Percentiles rank a stretch among this genome's conserved stretches.
Conservation (phyloP, 2,113 vertebrate species). For the Nyctibius bracteatus region DNA sequence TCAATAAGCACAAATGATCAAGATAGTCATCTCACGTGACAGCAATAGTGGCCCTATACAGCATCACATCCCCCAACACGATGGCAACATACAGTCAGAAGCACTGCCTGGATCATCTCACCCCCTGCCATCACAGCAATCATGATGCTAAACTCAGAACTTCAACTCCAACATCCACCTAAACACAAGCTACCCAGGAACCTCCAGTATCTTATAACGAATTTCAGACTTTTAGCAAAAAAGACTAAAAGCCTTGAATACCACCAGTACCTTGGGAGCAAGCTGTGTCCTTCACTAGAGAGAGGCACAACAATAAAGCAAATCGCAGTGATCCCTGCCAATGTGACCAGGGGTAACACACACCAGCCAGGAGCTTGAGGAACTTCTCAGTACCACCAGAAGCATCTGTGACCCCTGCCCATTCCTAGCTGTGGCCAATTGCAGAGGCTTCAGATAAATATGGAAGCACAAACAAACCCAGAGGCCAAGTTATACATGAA, state of each 20-base stretch:
- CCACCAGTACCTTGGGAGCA: neutral
- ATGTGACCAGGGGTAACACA: neutral
- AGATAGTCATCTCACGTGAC: neutral
- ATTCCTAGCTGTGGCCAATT: neutral
- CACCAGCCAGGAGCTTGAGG: neutral
- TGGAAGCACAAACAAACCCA: neutral
- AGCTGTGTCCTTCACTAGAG: neutral
- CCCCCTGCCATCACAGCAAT: neutral
- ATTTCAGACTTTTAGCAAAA: neutral
- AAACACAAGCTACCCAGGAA: neutral
- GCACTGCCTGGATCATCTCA: neutral
- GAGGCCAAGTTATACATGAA: neutral
- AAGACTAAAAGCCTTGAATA: neutral
- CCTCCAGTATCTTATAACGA: neutral
- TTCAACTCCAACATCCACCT: neutral
- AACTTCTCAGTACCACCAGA: neutral
- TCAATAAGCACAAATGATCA: neutral
- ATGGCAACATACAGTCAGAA: neutral
- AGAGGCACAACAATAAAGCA: neutral
- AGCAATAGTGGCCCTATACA: neutral
- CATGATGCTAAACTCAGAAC: neutral
- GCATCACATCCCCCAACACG: neutral
- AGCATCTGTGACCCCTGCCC: neutral
- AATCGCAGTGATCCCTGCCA: neutral
- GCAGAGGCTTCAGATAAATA: neutral